phyloP scores from a whole-genome alignment of 2,888 invertebrate genomes.

The Arge pagana region DNA sequence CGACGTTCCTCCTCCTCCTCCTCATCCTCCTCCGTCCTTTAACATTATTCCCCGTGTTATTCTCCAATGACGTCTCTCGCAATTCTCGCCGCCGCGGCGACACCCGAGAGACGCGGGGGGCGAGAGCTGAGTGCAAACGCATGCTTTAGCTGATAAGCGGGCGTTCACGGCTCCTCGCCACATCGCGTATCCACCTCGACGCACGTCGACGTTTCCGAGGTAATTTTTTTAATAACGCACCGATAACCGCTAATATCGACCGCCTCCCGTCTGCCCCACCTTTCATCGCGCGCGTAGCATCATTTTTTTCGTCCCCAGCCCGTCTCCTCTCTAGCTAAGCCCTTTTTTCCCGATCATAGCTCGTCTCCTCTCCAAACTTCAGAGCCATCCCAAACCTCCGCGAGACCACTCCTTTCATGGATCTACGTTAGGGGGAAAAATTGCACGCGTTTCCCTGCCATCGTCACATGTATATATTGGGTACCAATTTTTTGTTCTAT shows the following conservation, averaged over 20 bases:
- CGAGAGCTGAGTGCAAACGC: slow-evolving; percentile 45
- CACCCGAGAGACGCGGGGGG: slow-evolving; percentile 13
- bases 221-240: neutral
- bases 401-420: too few species aligned
- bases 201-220: neutral
- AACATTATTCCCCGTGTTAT: too few species aligned
- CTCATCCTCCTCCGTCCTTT: too few species aligned
- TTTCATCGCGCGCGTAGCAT: neutral
- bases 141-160: slow-evolving; percentile 45
- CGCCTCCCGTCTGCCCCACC: neutral
- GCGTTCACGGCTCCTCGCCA: slow-evolving; percentile 17
- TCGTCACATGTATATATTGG: too few species aligned
- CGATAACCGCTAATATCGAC: slow-evolving; percentile 21
- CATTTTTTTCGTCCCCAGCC: neutral
- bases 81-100: neutral
- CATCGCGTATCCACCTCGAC: neutral
- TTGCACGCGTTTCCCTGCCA: too few species aligned
- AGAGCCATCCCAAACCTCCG: too few species aligned
- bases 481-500: too few species aligned
- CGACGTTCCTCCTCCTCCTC: too few species aligned
- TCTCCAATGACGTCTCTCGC: neutral
- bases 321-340: too few species aligned
- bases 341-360: too few species aligned
- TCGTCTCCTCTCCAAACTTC: too few species aligned
- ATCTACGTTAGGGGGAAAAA: too few species aligned